These are phyloP conservation scores for Sebastes glaucus DNA, from an alignment of 2,797 vertebrate genomes.

Conservation along the genomic window DNA sequence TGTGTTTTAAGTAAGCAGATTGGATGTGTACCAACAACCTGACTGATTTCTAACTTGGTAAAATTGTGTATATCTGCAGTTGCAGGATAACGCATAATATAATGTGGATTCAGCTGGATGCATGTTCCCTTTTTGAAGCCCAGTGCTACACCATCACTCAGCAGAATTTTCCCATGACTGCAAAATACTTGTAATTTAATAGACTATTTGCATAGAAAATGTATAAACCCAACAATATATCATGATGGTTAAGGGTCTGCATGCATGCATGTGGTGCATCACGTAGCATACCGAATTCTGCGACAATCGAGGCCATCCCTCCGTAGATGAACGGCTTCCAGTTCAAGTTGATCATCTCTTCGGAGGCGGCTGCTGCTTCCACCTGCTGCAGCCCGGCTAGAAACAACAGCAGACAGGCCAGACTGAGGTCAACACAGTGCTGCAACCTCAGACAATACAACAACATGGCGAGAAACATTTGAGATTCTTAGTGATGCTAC, in stretches of 20 bases:
- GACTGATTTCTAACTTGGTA: not conserved
- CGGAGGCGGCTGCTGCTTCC: constrained; percentile 80
- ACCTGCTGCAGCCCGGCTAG: constrained; percentile 84
- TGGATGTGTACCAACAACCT: not conserved
- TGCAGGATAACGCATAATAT: not conserved
- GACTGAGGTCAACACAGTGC: constrained; percentile 74
- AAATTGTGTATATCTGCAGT: not conserved
- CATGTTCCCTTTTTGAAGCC: not conserved
- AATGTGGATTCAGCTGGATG: not conserved
- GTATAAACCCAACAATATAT: not conserved
- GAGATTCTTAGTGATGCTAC: constrained; percentile 40
- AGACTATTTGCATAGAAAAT: not conserved
- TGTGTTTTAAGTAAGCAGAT: not conserved
- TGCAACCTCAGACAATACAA: constrained; percentile 69
- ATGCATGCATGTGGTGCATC: constrained; percentile 50
- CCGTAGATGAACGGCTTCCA: constrained; percentile 98
- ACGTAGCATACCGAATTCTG: constrained; percentile 89
- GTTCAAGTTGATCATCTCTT: constrained; percentile 91
- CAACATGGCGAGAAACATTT: constrained; percentile 74
- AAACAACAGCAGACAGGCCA: constrained; percentile 75
- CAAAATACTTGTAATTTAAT: not conserved
- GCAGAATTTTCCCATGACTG: not conserved
- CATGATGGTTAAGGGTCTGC: not conserved
- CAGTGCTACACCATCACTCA: not conserved
- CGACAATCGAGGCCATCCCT: constrained; percentile 95